Percentiles rank a stretch among this genome's conserved stretches.
Conservation (phyloP, 2,113 vertebrate genomes). For the Pagrus major region DNA sequence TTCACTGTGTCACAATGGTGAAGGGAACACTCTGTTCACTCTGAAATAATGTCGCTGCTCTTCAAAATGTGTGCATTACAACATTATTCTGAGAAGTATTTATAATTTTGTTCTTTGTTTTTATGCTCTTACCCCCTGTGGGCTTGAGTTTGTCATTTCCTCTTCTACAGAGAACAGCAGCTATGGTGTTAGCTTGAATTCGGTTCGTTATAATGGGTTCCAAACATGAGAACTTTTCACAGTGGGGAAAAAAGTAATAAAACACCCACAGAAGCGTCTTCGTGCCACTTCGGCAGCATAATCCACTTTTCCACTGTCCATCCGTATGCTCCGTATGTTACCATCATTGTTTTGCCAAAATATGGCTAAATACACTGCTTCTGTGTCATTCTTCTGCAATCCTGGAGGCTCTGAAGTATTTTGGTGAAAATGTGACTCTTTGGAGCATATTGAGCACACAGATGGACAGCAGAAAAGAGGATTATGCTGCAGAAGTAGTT, state of each 20-base stretch:
- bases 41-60: neutral
- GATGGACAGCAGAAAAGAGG: slow-evolving; percentile 40
- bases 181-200: slow-evolving; percentile 1
- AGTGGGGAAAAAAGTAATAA: neutral
- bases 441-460: slow-evolving; percentile 51
- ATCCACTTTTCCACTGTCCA: slow-evolving; percentile 29
- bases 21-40: neutral
- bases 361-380: slow-evolving; percentile 19
- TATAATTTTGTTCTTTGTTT: neutral
- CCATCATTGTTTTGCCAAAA: slow-evolving; percentile 15
- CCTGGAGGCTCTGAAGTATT: slow-evolving; percentile 23
- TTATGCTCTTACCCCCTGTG: neutral
- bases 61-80: neutral
- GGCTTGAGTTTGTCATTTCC: neutral
- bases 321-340: slow-evolving; percentile 15
- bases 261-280: slow-evolving; percentile 16
- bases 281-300: slow-evolving; percentile 12
- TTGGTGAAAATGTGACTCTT: slow-evolving; percentile 29
- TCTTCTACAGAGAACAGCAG: neutral
- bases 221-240: slow-evolving; percentile 10
- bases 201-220: slow-evolving; percentile 12
- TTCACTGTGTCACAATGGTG: neutral
- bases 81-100: neutral
- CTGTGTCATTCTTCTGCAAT: slow-evolving; percentile 28
- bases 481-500: slow-evolving; percentile 47